phyloP scores from a whole-genome alignment of 53 echinoderm and acorn worm species.

The Luidia sarsii region DNA sequence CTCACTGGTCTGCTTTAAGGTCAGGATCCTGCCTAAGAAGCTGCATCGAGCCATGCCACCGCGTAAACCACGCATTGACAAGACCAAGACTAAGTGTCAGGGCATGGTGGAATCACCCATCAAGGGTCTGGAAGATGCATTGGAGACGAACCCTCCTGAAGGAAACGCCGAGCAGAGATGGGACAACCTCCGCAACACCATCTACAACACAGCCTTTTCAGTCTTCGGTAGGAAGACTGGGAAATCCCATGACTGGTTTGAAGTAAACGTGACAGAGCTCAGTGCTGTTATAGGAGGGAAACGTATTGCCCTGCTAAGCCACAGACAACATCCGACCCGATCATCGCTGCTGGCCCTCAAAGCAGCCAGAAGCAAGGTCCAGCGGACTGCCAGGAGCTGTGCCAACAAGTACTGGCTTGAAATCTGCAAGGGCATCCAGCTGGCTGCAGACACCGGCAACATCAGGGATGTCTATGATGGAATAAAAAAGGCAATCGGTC shows the following conservation, averaged over 20 bases:
- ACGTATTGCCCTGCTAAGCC: too few species aligned
- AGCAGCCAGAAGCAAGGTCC: too few species aligned
- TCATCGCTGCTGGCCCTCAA: too few species aligned
- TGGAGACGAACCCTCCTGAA: neutral
- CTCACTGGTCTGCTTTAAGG: constrained; percentile 26
- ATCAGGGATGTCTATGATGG: too few species aligned
- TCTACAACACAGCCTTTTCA: constrained; percentile 9
- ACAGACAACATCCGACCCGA: too few species aligned
- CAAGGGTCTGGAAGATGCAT: neutral
- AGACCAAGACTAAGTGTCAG: too few species aligned
- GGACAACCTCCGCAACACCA: constrained; percentile 6
- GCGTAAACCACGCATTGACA: constrained; percentile 18
- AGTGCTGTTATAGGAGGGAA: neutral
- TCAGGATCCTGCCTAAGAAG: constrained; percentile 17
- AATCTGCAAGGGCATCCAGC: too few species aligned
- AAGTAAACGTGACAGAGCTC: neutral
- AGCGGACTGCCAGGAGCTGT: too few species aligned
- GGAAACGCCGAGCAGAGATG: constrained; percentile 1
- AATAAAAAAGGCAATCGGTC: too few species aligned
- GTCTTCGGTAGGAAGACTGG: neutral
- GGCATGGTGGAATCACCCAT: neutral
- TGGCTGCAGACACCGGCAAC: too few species aligned
- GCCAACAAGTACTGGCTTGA: too few species aligned
- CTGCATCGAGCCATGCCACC: neutral
- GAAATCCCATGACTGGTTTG: neutral